Conservation (phyloP, 2,113 vertebrate species). For the Toxostoma redivivum region DNA sequence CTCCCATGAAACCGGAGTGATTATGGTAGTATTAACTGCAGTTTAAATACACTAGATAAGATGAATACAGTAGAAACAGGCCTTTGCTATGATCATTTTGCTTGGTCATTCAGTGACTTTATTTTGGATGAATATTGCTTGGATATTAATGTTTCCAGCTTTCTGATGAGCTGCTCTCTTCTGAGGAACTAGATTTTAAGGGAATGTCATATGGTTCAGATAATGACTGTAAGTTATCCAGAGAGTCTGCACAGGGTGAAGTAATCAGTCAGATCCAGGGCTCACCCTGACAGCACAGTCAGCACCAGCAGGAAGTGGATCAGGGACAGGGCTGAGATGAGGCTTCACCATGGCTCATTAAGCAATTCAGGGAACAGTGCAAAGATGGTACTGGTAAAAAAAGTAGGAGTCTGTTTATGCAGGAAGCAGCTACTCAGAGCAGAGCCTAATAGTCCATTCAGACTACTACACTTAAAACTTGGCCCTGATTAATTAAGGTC, state of each 20-base stretch:
- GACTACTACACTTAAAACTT: not conserved
- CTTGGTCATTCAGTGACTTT: constrained; percentile 49
- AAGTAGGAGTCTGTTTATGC: not conserved
- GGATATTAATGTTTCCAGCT: constrained; percentile 40
- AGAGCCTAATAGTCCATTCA: not conserved
- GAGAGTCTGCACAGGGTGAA: not conserved
- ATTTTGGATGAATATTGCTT: constrained; percentile 18
- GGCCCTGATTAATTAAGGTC: accelerated
- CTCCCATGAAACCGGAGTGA: constrained; percentile 33
- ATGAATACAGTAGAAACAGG: constrained; percentile 14
- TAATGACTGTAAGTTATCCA: constrained; percentile 25
- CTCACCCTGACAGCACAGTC: not conserved
- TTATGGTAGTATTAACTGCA: not conserved
- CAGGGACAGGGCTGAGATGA: not conserved
- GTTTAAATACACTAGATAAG: constrained; percentile 14
- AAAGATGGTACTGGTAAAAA: not conserved
- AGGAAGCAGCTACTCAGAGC: not conserved
- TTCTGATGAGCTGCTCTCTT: constrained; percentile 42
- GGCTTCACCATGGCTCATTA: not conserved
- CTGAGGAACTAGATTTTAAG: constrained; percentile 32
- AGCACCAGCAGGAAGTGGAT: not conserved
- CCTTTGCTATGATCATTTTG: constrained; percentile 8
- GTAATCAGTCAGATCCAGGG: not conserved
- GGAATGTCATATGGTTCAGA: constrained; percentile 19
- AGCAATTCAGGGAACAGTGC: not conserved